Conservation (phyloP, 2,888 invertebrate species). For the Drosophila picticornis region DNA sequence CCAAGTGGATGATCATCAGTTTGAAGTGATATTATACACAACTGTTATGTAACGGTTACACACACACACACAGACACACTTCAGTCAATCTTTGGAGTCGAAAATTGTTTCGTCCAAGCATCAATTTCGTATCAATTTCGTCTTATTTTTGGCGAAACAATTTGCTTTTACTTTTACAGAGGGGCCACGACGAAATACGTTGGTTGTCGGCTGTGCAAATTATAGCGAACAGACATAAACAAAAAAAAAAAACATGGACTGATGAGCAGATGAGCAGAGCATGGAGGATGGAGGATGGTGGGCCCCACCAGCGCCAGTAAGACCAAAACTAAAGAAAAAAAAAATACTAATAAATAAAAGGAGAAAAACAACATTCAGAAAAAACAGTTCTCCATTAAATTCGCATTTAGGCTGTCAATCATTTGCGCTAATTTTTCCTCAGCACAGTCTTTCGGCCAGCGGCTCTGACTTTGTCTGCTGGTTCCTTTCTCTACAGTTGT, state of each 20-base stretch:
- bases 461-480: slow-evolving; percentile 24
- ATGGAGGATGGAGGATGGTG: slow-evolving; percentile 22
- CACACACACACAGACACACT: background rate
- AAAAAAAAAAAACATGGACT: background rate
- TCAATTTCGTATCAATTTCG: slow-evolving; percentile 77
- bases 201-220: slow-evolving; percentile 61
- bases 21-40: slow-evolving; percentile 4
- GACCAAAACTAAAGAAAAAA: slow-evolving; percentile 4
- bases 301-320: slow-evolving; percentile 48
- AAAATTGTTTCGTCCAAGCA: slow-evolving; percentile 38
- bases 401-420: slow-evolving; percentile 84
- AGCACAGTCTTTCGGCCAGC: slow-evolving; percentile 36
- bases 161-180: slow-evolving; percentile 76
- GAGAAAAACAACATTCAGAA: slow-evolving; percentile 13
- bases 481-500: slow-evolving; percentile 20
- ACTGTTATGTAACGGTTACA: slow-evolving; percentile 35
- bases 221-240: slow-evolving; percentile 50
- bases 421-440: slow-evolving; percentile 81
- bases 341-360: slow-evolving; percentile 18
- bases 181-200: slow-evolving; percentile 11
- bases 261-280: slow-evolving; percentile 15
- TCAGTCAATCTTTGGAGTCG: slow-evolving; percentile 7
- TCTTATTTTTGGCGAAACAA: slow-evolving; percentile 61
- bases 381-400: slow-evolving; percentile 82
- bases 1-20: background rate